phyloP scores from a whole-genome alignment of 2,113 vertebrate genomes.

The Trogon melanurus region DNA sequence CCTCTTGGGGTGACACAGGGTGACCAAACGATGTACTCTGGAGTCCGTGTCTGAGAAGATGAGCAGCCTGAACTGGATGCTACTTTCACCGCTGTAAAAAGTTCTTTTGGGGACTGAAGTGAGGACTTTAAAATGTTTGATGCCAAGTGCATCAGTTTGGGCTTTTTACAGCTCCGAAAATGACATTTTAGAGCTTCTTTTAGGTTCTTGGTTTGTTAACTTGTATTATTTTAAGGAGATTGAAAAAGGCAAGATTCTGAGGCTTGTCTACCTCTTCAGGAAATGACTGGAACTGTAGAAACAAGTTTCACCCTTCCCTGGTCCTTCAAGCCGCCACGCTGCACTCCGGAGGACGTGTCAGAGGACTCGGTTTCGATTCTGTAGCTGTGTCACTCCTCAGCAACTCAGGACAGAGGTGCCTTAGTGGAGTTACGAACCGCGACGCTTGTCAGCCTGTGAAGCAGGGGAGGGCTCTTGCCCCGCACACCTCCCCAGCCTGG shows the following conservation, averaged over 20 bases:
- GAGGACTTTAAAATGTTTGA: background rate
- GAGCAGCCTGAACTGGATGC: background rate
- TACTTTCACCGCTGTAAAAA: background rate
- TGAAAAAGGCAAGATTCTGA: background rate
- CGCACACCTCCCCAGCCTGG: too few species aligned
- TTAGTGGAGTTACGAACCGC: background rate
- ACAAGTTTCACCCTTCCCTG: background rate
- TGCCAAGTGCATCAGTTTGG: background rate
- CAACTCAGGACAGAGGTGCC: background rate
- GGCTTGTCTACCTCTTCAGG: background rate
- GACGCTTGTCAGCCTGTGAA: background rate
- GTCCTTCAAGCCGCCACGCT: background rate
- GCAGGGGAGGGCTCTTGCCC: background rate
- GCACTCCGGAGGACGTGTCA: background rate
- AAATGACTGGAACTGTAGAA: background rate
- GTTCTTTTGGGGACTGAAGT: background rate
- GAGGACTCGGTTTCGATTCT: background rate
- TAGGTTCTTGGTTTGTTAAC: background rate
- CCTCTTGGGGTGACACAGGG: background rate
- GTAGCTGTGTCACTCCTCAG: background rate
- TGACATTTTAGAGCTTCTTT: background rate
- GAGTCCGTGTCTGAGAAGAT: background rate
- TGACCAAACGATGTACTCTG: background rate
- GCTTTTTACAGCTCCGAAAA: background rate
- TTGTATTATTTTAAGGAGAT: background rate